A percentile compares a stretch with the other conserved stretches of the same genome.
These are phyloP conservation scores for Rhyacophila evoluta DNA, from an alignment of 2,888 invertebrate genomes.

Conservation along the genomic window DNA sequence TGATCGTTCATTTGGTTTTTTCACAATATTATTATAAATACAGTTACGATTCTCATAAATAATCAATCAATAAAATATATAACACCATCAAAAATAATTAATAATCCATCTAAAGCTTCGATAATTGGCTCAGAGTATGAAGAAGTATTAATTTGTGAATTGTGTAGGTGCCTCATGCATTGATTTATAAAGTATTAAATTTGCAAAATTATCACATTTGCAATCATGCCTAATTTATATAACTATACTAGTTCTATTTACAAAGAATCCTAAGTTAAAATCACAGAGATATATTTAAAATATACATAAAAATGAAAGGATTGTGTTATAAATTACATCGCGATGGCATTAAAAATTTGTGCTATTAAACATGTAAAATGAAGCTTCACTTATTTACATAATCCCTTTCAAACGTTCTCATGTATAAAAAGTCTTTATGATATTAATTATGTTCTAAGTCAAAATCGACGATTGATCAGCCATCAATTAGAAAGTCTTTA, in stretches of 20 bases:
- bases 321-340: conserved; percentile 23
- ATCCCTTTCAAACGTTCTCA: background rate
- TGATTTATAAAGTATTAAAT: conserved; percentile 13
- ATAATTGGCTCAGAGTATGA: too few relatives aligned
- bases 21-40: too few relatives aligned
- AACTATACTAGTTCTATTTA: conserved; percentile 26
- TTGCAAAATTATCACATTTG: conserved; percentile 35
- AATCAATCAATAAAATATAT: background rate
- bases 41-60: too few relatives aligned
- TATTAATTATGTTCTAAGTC: background rate
- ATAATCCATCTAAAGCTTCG: background rate
- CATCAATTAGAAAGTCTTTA: conserved; percentile 1
- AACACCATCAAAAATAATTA: background rate
- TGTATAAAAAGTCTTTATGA: background rate
- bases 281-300: conserved; percentile 42
- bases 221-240: conserved; percentile 26
- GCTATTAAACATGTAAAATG: conserved; percentile 30
- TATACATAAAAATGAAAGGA: background rate
- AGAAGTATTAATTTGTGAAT: too few relatives aligned
- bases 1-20: too few relatives aligned
- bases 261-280: conserved; percentile 33
- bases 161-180: background rate
- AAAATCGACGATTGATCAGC: background rate
- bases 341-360: conserved; percentile 45
- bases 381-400: background rate